These are phyloP conservation scores for Puffinus mauretanicus DNA, from an alignment of 2,113 vertebrate species.

Conservation along the genomic window DNA sequence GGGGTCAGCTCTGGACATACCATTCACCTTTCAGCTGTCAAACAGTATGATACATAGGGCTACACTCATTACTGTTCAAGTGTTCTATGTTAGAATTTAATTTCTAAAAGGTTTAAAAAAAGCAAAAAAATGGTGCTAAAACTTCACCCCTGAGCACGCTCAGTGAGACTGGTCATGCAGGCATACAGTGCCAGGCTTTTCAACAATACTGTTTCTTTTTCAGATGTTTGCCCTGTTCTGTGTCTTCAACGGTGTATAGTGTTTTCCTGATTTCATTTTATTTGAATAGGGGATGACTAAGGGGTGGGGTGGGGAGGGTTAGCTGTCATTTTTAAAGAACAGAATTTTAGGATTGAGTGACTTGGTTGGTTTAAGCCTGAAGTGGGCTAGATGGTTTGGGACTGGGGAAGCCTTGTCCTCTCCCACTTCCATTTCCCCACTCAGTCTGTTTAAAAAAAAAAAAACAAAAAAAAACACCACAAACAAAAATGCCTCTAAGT, in stretches of 20 bases:
- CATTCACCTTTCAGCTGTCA: slow-evolving; percentile 72
- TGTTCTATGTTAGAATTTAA: slow-evolving; percentile 80
- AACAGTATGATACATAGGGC: slow-evolving; percentile 81
- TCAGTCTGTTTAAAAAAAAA: background rate
- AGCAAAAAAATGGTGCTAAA: slow-evolving; percentile 79
- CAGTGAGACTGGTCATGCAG: slow-evolving; percentile 82
- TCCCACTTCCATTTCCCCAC: slow-evolving; percentile 49
- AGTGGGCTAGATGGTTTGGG: slow-evolving; percentile 58
- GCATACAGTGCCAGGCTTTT: slow-evolving; percentile 73
- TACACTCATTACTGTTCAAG: slow-evolving; percentile 78
- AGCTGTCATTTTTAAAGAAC: slow-evolving; percentile 74
- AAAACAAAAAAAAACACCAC: background rate
- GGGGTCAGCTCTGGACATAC: slow-evolving; percentile 65
- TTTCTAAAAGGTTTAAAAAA: slow-evolving; percentile 76
- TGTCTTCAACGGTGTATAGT: slow-evolving; percentile 72
- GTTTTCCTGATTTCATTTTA: slow-evolving; percentile 63
- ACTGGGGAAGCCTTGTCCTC: slow-evolving; percentile 62
- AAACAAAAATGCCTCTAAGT: slow-evolving; percentile 56
- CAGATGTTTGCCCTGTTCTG: slow-evolving; percentile 73
- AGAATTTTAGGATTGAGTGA: slow-evolving; percentile 68
- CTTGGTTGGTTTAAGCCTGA: slow-evolving; percentile 53
- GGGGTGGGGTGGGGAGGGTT: slow-evolving; percentile 58
- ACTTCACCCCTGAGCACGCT: slow-evolving; percentile 76
- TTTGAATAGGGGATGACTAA: slow-evolving; percentile 65
- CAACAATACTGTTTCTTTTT: slow-evolving; percentile 66